Evolutionary conservation across 2,888 invertebrate genomes (phyloP), one percentile per base, ranked within the genome.

Genomic region (Agrilus cyanescens): DNA sequence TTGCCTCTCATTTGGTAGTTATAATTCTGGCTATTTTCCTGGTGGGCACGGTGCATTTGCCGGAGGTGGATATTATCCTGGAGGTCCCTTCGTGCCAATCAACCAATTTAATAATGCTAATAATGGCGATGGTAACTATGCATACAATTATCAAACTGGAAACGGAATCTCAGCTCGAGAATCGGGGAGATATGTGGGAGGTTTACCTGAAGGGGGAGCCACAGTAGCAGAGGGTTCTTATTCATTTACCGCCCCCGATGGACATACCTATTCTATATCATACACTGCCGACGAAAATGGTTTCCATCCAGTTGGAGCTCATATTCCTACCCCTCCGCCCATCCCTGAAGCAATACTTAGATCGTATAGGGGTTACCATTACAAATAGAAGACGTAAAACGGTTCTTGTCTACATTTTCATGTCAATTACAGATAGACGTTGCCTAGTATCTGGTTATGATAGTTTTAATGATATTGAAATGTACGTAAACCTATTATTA

Each of bases 41-140:
- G 38, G 37, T 15, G 40, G 38, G 2, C 34, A 40, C 10, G 40
- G 38, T 8, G 25, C 10, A 25, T 25, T 25, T 25, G 8, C 10
- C 4, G 35, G 16, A 7, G 37, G 40, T 15, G 36, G 37, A 12
- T 36, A 37, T 32, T 20, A 20, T 10, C 18, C 32, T 13, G 43
- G 37, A 10, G 43, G 42, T 10, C 29, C 45, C 10, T 67, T 70
- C 32, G 73, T 77, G 48, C 78, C 78, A 7, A 80, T 80, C 48
- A 57, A 76, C 13, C 68, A 72, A 46, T 76, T 73, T 54, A 73
- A 74, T 44, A 78, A 75, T 49, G 68, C 69, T 30, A 77, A 76
- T 59, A 75, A 76, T 54, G 76, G 77, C 33, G 77, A 76, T 52
- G 78, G 78, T 38, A 75, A 68, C 56, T 81, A 81, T 57, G 71